Percentiles rank a stretch among this genome's conserved stretches.
These are phyloP conservation scores for Holcopasites calliopsidis DNA, from an alignment of 1,140 invertebrate genomes.

Conservation along the genomic window DNA sequence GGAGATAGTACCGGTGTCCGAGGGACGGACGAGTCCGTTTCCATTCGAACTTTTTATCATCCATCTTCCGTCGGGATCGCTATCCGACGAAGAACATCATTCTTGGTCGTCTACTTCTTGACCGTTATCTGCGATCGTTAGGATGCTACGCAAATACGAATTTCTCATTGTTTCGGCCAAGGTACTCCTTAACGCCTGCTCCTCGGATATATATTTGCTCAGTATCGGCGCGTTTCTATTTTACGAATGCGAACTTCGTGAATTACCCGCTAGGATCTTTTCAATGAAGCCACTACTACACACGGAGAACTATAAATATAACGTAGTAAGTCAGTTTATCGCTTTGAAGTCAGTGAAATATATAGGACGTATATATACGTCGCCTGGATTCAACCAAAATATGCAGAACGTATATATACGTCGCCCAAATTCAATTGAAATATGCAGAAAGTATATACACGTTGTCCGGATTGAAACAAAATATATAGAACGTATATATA, in stretches of 20 bases:
- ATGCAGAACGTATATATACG: no score
- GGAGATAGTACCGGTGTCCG: constrained; percentile 25
- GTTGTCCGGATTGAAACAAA: no score
- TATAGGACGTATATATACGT: no score
- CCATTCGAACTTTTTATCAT: constrained; percentile 6
- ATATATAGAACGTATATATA: no score
- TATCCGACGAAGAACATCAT: background rate
- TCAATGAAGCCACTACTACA: background rate
- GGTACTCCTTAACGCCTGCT: no score
- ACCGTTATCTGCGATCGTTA: background rate
- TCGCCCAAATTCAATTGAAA: no score
- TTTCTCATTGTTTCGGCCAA: background rate
- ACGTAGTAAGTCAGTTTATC: background rate
- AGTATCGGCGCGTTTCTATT: background rate
- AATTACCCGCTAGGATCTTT: background rate
- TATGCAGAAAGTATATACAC: no score
- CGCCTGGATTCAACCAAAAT: no score
- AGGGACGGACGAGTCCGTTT: constrained; percentile 12
- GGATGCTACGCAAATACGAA: background rate
- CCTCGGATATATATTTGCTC: background rate
- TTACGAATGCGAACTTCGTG: background rate
- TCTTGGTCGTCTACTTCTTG: background rate
- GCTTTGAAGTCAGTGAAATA: no score
- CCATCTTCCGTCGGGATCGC: constrained; percentile 4
- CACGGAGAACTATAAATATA: background rate